These are phyloP conservation scores for Propithecus perrieri DNA, from an alignment of 2,797 vertebrate species.

Conservation along the genomic window DNA sequence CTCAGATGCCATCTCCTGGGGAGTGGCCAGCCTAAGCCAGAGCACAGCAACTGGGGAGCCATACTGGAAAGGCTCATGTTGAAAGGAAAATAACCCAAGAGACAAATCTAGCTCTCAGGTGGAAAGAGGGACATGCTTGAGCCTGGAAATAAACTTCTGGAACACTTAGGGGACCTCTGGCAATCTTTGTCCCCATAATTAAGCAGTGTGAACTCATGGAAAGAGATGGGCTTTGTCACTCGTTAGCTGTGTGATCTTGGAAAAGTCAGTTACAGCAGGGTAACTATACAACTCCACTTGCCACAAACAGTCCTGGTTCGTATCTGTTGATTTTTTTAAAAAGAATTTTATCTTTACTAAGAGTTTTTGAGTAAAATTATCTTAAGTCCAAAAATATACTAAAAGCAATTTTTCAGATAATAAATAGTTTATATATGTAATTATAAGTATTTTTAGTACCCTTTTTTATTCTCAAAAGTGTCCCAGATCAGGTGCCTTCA, in stretches of 20 bases:
- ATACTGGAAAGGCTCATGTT: neutral
- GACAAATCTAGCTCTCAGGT: neutral
- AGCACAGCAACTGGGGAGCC: too few species aligned
- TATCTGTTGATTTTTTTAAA: neutral
- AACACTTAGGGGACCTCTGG: neutral
- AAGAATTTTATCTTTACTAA: neutral
- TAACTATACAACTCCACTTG: neutral
- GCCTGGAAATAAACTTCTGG: neutral
- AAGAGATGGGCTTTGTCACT: neutral
- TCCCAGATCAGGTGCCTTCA: constrained; percentile 11
- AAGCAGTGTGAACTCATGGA: neutral
- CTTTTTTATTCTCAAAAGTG: constrained; percentile 4
- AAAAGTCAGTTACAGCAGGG: neutral
- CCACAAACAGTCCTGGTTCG: neutral
- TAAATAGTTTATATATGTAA: neutral
- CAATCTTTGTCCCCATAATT: neutral
- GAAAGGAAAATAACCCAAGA: neutral
- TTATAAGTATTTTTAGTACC: neutral
- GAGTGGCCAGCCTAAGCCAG: too few species aligned
- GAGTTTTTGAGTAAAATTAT: constrained; percentile 4
- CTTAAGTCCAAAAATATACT: constrained; percentile 20
- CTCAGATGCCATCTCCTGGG: neutral
- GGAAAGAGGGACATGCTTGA: neutral
- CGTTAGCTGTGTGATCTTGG: neutral
- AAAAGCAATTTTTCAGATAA: neutral